Base-by-base conservation (phyloP, 2,888 invertebrate species). In the Cataglyphis cursor region DNA sequence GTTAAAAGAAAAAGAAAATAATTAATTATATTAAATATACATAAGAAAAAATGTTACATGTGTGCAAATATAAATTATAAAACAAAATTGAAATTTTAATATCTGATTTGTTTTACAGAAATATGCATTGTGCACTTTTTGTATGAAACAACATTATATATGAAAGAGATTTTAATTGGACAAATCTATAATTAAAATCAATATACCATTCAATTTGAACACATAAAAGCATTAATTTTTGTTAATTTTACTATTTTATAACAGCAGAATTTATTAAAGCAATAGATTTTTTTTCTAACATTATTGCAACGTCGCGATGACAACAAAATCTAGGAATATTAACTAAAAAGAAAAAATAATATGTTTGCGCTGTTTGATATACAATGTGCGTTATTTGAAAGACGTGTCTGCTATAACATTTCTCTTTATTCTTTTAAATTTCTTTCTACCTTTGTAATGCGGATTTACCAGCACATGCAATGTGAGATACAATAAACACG, bases 141-240 rank as follows among this genome's bases (percentile, higher is more conserved):
- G 12, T 44, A 3, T 44, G 12, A 15, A 44, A 38, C 2, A 8
- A 38, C 10, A 38, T 3, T 12, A 4, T 12, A 44, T 12, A 44
- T 44, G 12, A 12, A 44, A 44, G 4, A 44, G 15, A 41, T 41
- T 6, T 35, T 41, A 41, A 41, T 41, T 41, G 41, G 3, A 10
- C 41, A 12, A 12, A 12, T 10, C 12, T 44, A 3, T 44, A 44
- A 44, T 15, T 44, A 4, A 44, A 44, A 15, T 15, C 15, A 44
- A 15, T 44, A 44, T 15, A 44, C 44, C 1, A 44, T 12, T 44
- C 44, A 44, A 44, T 44, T 44, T 44, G 3, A 44, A 4, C 12
- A 15, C 12, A 70, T 59, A 18, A 78, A 78, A 78, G 59, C 15
- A 41, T 57, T n/a, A n/a, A n/a, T n/a, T n/a, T n/a, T n/a, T 3